Evolutionary conservation across 2,888 invertebrate genomes (phyloP), one percentile per base, ranked within the genome.

Genomic region (Molanna angustata): DNA sequence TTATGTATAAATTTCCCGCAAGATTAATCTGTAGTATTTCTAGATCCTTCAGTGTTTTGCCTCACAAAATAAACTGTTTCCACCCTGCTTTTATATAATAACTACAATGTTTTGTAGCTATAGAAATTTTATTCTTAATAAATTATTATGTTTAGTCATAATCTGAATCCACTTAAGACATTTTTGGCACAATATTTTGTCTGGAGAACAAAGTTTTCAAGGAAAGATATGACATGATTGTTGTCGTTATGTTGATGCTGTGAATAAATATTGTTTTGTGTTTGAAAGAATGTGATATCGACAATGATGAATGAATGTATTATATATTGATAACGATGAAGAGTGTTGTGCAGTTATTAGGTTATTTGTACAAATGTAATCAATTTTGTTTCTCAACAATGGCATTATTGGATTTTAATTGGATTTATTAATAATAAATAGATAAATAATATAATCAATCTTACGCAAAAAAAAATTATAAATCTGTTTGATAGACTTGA

Each of bases 321-420:
- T 27, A 27, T 27, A 27, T 11, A 4, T 11, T 4, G 6, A 7
- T 27, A 11, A 27, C 4, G 11, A 11, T 4, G 11, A 35, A n/a
- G 17, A 13, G 35, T 37, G 47, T 7, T 20, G 40, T 22, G 49
- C 41, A 11, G 49, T 41, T 32, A 13, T 37, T 46, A 33, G 22
- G 33, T 41, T 41, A 46, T 35, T 52, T 52, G 46, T 52, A 52
- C 52, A 46, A 44, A 52, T 46, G 46, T 52, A 46, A 40, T 41
- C 32, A 41, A 33, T 17, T 31, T 43, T 52, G 52, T 52, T 41
- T 14, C 33, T 32, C 19, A 33, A 17, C 21, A 27, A 19, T 32
- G 44, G 44, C 44, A 44, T 35, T n/a, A 35, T n/a, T n/a, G n/a
- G n/a, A n/a, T n/a, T n/a, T n/a, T n/a, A n/a, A n/a, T n/a, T n/a